Conservation (phyloP, 1,140 invertebrate species). For the Stenopsyche tienmushanensis region DNA sequence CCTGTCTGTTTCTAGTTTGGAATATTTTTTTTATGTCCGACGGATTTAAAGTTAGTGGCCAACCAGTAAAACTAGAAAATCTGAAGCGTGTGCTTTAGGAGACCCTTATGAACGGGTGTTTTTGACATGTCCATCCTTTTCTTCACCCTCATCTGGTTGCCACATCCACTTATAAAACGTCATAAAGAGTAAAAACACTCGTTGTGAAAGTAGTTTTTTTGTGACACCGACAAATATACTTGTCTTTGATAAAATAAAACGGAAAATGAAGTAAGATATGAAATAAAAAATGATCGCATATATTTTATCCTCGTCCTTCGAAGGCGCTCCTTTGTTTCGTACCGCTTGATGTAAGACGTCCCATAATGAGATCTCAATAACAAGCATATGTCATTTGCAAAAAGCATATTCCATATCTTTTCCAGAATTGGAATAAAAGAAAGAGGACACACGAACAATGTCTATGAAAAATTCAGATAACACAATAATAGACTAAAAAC, state of each 20-base stretch:
- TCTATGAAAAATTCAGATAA: background rate
- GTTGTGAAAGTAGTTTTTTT: constrained; percentile 7
- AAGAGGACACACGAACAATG: background rate
- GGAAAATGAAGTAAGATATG: too few relatives aligned
- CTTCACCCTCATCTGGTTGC: constrained; percentile 3
- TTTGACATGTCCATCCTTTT: constrained; percentile 8
- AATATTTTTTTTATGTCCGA: background rate
- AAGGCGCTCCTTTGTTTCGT: too few relatives aligned
- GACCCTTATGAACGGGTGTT: background rate
- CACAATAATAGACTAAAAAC: too few relatives aligned
- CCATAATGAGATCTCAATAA: too few relatives aligned
- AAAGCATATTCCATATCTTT: too few relatives aligned
- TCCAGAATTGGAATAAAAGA: background rate
- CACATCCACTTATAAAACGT: constrained; percentile 23
- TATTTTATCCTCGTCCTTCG: background rate
- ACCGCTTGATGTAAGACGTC: too few relatives aligned
- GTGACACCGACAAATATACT: too few relatives aligned
- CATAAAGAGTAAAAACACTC: constrained; percentile 5
- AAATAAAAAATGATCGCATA: too few relatives aligned
- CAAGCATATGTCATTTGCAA: too few relatives aligned
- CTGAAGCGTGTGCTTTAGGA: background rate
- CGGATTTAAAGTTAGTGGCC: background rate
- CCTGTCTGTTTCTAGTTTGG: background rate
- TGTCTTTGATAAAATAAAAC: too few relatives aligned
- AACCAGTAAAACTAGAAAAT: background rate